Percentiles rank a stretch among this genome's conserved stretches.
These are phyloP conservation scores for Chamaea fasciata DNA, from an alignment of 2,113 vertebrate species.

Conservation along the genomic window DNA sequence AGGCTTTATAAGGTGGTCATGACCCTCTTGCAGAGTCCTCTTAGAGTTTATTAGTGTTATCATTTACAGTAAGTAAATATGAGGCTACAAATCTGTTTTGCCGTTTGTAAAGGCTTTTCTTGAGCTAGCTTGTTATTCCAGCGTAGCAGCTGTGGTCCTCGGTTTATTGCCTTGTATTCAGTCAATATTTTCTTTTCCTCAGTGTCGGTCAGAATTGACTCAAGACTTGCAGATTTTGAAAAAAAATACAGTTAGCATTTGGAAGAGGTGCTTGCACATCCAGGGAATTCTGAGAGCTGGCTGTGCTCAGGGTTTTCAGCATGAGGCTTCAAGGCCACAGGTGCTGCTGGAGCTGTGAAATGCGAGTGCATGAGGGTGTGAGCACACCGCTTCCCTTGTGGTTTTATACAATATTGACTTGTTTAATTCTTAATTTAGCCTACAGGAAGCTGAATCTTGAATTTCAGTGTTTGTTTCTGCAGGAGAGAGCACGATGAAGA, in stretches of 20 bases:
- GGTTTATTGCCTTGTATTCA: not conserved
- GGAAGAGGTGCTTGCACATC: not conserved
- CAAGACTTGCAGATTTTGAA: not conserved
- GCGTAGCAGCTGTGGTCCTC: not conserved
- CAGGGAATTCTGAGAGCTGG: not conserved
- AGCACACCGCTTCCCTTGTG: not conserved
- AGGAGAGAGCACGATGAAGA: not conserved
- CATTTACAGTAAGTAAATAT: not conserved
- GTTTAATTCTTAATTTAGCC: slow-evolving; percentile 7
- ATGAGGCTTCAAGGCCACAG: not conserved
- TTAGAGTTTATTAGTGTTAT: not conserved
- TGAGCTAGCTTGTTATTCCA: not conserved
- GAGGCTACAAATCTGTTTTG: not conserved
- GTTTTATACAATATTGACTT: not conserved
- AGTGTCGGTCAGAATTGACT: not conserved
- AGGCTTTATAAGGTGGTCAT: not conserved
- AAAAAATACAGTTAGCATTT: not conserved
- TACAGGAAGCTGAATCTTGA: slow-evolving; percentile 15
- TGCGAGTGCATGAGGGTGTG: no score
- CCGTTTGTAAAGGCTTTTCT: not conserved
- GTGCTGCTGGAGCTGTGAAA: not conserved
- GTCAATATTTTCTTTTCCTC: slow-evolving; percentile 23
- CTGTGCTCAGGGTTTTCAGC: not conserved
- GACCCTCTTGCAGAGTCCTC: not conserved
- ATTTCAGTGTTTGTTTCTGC: slow-evolving; percentile 42